Evolutionary conservation across 2,888 invertebrate genomes (phyloP).

Genomic region (Rotaria magnacalcarata): DNA sequence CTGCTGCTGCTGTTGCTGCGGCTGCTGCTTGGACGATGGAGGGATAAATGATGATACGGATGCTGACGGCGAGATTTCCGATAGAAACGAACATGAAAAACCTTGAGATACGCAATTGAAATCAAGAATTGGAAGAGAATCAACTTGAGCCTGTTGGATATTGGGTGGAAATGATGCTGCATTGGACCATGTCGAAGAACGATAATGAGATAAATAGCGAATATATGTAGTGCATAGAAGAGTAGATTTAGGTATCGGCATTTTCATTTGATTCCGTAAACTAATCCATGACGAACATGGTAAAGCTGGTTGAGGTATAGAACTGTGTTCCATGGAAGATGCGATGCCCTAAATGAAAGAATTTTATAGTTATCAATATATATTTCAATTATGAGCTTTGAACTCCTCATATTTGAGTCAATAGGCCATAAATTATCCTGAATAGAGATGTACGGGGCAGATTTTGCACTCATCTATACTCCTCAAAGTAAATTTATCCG

Average conservation of each 20-base stretch:
- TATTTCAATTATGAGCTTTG: no score
- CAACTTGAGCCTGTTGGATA: background rate
- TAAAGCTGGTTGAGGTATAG: background rate
- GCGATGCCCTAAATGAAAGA: background rate
- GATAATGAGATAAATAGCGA: slow-evolving; percentile 29
- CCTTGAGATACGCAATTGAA: slow-evolving; percentile 1
- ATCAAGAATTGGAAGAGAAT: background rate
- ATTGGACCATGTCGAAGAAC: background rate
- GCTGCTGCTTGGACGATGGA: no score
- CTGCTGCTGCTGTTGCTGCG: no score
- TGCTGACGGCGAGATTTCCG: background rate
- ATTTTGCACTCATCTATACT: no score
- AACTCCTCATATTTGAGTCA: no score
- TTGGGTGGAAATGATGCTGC: background rate
- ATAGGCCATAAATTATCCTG: no score
- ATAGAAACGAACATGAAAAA: background rate
- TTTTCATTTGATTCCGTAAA: slow-evolving; percentile 24
- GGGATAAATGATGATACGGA: background rate
- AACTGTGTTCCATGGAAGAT: background rate
- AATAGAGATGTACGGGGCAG: no score
- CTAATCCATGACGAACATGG: background rate
- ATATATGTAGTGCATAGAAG: slow-evolving; percentile 2
- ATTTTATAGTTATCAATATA: background rate
- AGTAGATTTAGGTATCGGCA: background rate
- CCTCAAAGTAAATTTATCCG: no score